phyloP scores from a whole-genome alignment of 2,888 invertebrate species.

The Sturmia bella region DNA sequence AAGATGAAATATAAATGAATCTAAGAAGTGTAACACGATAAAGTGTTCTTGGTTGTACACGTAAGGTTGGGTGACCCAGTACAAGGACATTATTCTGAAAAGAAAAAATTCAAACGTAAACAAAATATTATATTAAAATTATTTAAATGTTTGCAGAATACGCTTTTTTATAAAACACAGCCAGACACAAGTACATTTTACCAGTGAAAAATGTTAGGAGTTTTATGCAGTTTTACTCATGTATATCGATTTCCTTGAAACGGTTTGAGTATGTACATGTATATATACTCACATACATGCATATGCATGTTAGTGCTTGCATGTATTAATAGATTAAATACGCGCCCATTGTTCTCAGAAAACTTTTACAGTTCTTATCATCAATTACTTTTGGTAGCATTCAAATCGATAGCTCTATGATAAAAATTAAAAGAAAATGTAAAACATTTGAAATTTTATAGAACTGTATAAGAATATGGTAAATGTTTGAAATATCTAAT shows the following conservation, averaged over 20 bases:
- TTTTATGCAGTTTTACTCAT: slow-evolving; percentile 9
- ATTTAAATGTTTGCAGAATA: neutral
- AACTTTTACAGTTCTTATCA: no score
- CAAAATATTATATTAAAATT: slow-evolving; percentile 21
- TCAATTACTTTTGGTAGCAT: no score
- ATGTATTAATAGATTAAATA: no score
- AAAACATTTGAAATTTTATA: no score
- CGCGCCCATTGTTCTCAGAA: no score
- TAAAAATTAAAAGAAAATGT: no score
- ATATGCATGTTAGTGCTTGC: neutral
- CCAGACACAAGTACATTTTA: neutral
- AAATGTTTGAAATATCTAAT: no score
- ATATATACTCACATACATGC: neutral
- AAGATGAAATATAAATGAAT: slow-evolving; percentile 29
- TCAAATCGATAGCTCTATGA: no score
- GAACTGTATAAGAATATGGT: no score
- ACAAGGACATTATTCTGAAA: slow-evolving; percentile 69
- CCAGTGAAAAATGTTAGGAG: neutral
- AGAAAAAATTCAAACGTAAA: slow-evolving; percentile 12
- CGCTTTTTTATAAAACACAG: neutral
- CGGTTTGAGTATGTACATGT: neutral
- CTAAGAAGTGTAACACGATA: slow-evolving; percentile 26
- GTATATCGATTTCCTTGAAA: neutral
- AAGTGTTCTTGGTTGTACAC: slow-evolving; percentile 11
- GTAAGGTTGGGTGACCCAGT: slow-evolving; percentile 63